Evolutionary conservation across 2,113 vertebrate genomes (phyloP).

Genomic region (Pseudolaguvia tuberculata): DNA sequence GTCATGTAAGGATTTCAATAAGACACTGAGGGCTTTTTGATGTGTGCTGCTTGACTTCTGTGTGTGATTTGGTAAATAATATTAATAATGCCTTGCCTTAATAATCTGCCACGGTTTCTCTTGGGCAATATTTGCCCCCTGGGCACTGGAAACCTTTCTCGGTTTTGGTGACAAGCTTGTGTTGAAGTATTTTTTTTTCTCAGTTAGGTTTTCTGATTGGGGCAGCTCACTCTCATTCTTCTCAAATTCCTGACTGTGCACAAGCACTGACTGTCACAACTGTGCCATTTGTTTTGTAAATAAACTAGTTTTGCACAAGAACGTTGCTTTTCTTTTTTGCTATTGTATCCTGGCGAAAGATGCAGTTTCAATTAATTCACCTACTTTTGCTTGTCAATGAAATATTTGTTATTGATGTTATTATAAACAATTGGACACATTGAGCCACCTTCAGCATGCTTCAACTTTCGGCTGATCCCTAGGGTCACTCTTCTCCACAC

Average conservation of each 20-base stretch:
- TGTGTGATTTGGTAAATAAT: constrained; percentile 48
- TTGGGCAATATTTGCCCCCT: constrained; percentile 91
- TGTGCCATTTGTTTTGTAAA: constrained; percentile 97
- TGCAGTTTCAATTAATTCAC: no score
- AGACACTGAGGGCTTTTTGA: constrained; percentile 57
- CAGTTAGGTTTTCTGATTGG: constrained; percentile 68
- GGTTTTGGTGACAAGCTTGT: constrained; percentile 74
- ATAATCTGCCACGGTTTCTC: constrained; percentile 76
- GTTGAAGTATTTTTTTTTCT: constrained; percentile 54
- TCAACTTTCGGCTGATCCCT: no score
- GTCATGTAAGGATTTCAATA: constrained; percentile 59
- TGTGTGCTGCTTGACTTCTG: constrained; percentile 47
- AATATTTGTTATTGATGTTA: no score
- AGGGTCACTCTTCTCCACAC: no score
- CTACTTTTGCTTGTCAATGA: no score
- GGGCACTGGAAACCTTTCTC: constrained; percentile 68
- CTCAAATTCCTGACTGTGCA: constrained; percentile 72
- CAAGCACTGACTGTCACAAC: constrained; percentile 85
- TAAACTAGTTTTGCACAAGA: constrained; percentile 97
- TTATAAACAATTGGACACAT: no score
- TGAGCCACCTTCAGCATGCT: no score
- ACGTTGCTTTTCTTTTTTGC: not conserved
- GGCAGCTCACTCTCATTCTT: constrained; percentile 72
- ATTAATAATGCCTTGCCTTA: constrained; percentile 95
- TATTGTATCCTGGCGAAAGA: no score